phyloP scores from a whole-genome alignment of 35 echinoderm and acorn worm genomes.

The Lytechinus variegatus region DNA sequence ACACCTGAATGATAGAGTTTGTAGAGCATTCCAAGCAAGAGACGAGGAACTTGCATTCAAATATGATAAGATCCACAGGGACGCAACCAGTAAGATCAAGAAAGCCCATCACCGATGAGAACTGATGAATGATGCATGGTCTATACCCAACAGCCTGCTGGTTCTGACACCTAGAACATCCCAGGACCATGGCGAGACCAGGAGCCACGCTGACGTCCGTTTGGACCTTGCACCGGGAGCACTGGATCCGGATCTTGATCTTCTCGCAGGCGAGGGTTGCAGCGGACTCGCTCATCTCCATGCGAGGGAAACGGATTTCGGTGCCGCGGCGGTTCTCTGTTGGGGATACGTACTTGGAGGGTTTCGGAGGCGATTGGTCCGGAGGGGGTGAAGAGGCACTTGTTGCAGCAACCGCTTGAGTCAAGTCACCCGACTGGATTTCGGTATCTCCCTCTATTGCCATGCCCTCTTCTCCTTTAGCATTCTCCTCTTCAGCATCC shows the following conservation, averaged over 20 bases:
- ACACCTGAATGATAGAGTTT: conserved; percentile 73
- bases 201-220: conserved; percentile 67
- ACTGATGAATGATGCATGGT: conserved; percentile 78
- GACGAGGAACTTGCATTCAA: conserved; percentile 58
- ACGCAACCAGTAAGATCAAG: conserved; percentile 86
- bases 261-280: conserved; percentile 59
- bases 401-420: background rate
- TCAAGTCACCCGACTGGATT: background rate
- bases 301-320: conserved; percentile 71
- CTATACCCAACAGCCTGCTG: conserved; percentile 80
- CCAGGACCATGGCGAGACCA: conserved; percentile 57
- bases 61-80: conserved; percentile 82
- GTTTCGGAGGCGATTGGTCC: background rate
- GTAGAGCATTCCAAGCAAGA: conserved; percentile 80
- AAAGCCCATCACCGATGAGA: conserved; percentile 80
- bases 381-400: background rate
- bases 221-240: conserved; percentile 73
- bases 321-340: conserved; percentile 76
- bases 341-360: conserved; percentile 53
- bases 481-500: background rate
- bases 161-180: conserved; percentile 75
- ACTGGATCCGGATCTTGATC: conserved; percentile 76
- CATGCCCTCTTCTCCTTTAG: background rate
- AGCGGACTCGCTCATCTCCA: conserved; percentile 64
- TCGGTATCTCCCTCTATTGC: background rate